phyloP scores from a whole-genome alignment of 2,797 vertebrate species.

The Trichosurus vulpecula region DNA sequence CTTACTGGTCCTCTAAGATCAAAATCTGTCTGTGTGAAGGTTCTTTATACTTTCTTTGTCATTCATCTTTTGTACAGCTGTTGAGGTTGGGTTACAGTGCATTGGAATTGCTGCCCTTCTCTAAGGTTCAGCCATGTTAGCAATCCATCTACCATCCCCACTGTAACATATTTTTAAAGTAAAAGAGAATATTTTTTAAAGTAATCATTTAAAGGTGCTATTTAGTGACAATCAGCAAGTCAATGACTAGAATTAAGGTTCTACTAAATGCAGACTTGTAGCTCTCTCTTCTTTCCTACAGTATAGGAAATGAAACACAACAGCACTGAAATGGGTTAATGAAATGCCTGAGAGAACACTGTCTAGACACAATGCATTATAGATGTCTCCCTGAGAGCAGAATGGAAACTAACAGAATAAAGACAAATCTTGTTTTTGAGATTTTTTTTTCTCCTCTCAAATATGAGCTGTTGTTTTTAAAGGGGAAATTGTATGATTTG shows the following conservation, averaged over 20 bases:
- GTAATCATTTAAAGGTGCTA: constrained; percentile 37
- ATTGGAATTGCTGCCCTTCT: constrained; percentile 2
- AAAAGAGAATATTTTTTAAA: constrained; percentile 54
- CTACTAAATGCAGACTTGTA: neutral
- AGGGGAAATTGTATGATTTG: neutral
- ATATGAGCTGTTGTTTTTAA: neutral
- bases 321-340: neutral
- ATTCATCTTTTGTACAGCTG: neutral
- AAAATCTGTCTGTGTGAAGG: neutral
- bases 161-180: constrained; percentile 42
- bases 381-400: neutral
- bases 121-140: neutral
- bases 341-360: neutral
- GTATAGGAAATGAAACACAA: constrained; percentile 1
- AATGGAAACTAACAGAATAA: neutral
- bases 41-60: too few relatives aligned
- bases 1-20: neutral
- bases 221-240: neutral
- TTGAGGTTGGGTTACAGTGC: neutral
- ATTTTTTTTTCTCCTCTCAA: constrained; percentile 20
- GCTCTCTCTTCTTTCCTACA: neutral
- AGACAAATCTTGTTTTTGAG: constrained; percentile 26
- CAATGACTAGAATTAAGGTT: neutral
- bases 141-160: neutral
- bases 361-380: neutral